phyloP scores from a whole-genome alignment of 2,797 vertebrate genomes.

The Clarias laeviceps region DNA sequence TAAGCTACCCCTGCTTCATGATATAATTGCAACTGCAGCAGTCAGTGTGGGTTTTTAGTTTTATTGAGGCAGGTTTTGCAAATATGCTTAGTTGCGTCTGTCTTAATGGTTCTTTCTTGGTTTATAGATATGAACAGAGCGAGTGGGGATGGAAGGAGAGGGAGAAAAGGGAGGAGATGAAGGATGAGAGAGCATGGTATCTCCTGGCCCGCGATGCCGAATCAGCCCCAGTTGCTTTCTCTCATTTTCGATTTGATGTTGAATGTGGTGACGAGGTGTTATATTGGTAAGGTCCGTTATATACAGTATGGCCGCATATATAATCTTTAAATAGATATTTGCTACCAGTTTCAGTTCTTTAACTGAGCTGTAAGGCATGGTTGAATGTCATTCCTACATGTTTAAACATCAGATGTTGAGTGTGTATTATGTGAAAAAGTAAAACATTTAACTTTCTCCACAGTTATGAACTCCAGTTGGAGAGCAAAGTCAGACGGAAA shows the following conservation, averaged over 20 bases:
- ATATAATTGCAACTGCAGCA: neutral
- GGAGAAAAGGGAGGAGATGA: slow-evolving; percentile 92
- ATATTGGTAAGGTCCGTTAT: slow-evolving; percentile 82
- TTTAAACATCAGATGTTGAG: neutral
- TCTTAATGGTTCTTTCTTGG: neutral
- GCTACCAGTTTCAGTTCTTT: neutral
- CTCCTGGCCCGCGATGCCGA: slow-evolving; percentile 83
- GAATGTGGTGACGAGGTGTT: slow-evolving; percentile 94
- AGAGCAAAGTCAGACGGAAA: slow-evolving; percentile 87
- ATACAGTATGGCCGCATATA: neutral
- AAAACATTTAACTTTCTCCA: neutral
- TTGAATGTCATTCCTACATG: neutral
- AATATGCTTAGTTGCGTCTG: neutral
- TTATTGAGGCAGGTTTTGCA: slow-evolving; percentile 3
- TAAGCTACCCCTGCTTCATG: too few species aligned
- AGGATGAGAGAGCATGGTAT: slow-evolving; percentile 93
- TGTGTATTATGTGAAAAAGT: neutral
- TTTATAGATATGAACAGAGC: slow-evolving; percentile 88
- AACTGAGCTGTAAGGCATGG: neutral
- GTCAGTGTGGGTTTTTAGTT: neutral
- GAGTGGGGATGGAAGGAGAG: slow-evolving; percentile 98
- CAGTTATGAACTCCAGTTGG: slow-evolving; percentile 93
- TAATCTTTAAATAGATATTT: neutral
- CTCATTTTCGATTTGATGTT: slow-evolving; percentile 93
- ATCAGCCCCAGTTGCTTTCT: slow-evolving; percentile 85